phyloP scores from a whole-genome alignment of 2,888 invertebrate genomes.

The Xylota segnis region DNA sequence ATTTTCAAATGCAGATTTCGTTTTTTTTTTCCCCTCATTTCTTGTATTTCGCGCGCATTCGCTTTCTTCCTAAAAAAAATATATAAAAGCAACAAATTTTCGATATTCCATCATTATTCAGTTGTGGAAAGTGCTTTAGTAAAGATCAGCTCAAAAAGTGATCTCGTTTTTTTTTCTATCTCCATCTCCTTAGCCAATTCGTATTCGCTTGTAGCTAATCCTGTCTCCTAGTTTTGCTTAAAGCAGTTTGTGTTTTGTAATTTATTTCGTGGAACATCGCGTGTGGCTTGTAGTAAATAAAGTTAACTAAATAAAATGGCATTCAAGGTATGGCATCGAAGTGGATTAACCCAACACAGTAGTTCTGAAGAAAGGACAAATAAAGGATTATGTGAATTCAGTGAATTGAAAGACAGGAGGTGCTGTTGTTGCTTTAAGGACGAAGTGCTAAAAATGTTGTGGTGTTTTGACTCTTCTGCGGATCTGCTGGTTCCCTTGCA shows the following conservation, averaged over 20 bases:
- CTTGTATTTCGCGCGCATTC: constrained; percentile 70
- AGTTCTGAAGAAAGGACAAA: constrained; percentile 25
- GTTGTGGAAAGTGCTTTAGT: constrained; percentile 84
- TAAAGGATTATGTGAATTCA: constrained; percentile 69
- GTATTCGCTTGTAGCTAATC: constrained; percentile 38
- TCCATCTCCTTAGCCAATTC: constrained; percentile 36
- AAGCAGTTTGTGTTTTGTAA: neutral
- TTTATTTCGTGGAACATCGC: constrained; percentile 29
- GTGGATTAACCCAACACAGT: constrained; percentile 30
- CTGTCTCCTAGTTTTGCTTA: constrained; percentile 39
- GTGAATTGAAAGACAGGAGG: constrained; percentile 10
- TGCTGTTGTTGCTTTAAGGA: neutral
- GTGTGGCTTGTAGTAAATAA: constrained; percentile 38
- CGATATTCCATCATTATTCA: constrained; percentile 84
- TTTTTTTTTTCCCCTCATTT: constrained; percentile 36
- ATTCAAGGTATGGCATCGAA: constrained; percentile 78
- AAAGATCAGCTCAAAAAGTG: constrained; percentile 80
- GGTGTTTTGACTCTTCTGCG: too few species aligned
- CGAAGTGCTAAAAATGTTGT: neutral
- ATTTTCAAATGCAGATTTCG: constrained; percentile 72
- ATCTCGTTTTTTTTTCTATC: constrained; percentile 65
- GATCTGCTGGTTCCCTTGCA: too few species aligned
- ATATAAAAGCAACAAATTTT: constrained; percentile 84
- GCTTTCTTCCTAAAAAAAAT: constrained; percentile 84
- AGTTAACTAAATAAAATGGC: constrained; percentile 77